These are phyloP conservation scores for Drosophila miranda DNA, from an alignment of 1,140 invertebrate species.

Conservation along the genomic window DNA sequence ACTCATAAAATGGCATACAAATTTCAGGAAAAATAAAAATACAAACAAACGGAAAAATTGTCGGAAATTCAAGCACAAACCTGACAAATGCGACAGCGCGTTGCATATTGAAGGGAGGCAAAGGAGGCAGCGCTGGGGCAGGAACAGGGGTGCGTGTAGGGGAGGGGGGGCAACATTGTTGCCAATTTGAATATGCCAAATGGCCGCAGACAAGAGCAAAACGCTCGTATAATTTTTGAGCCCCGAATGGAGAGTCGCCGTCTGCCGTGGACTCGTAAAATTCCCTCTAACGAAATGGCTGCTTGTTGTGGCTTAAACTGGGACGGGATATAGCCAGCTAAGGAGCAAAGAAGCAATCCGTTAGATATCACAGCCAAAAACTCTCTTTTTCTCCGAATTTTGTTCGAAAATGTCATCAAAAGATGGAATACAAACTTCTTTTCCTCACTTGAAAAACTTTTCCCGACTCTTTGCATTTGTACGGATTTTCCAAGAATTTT, in stretches of 20 bases:
- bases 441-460: neutral
- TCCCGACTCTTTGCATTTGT: neutral
- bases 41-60: neutral
- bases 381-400: too few species aligned
- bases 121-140: conserved; percentile 8
- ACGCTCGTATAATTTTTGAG: conserved; percentile 50
- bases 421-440: too few species aligned
- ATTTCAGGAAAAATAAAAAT: conserved; percentile 48
- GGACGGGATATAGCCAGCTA: too few species aligned
- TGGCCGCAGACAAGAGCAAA: conserved; percentile 10
- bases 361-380: too few species aligned
- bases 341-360: neutral
- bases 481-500: neutral
- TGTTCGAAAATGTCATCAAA: too few species aligned
- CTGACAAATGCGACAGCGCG: conserved; percentile 42
- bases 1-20: conserved; percentile 65
- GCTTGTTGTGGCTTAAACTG: too few species aligned
- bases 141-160: neutral
- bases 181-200: conserved; percentile 59
- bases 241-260: neutral
- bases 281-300: neutral
- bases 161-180: conserved; percentile 29
- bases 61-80: conserved; percentile 41
- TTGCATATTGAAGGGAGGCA: conserved; percentile 50
- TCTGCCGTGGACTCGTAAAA: conserved; percentile 14